phyloP scores from a whole-genome alignment of 2,888 invertebrate species.

The Dryococelus australis region DNA sequence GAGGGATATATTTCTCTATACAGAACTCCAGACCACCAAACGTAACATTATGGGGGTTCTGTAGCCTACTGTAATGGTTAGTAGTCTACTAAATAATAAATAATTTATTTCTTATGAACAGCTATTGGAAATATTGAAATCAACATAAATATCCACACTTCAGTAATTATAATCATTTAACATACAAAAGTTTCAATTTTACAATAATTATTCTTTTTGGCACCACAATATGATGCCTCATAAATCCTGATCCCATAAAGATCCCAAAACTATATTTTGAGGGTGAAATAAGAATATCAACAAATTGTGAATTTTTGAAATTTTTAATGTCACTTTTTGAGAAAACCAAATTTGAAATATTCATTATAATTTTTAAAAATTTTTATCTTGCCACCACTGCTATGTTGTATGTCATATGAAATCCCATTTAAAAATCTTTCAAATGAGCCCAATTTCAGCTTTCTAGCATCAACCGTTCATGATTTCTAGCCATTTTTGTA shows the following conservation, averaged over 20 bases:
- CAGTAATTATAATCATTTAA: not conserved
- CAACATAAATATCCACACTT: too few relatives aligned
- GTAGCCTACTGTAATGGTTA: too few relatives aligned
- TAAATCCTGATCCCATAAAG: not conserved
- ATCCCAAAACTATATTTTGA: not conserved
- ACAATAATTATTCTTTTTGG: too few relatives aligned
- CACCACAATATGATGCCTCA: not conserved
- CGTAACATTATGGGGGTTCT: too few relatives aligned
- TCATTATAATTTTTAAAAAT: not conserved
- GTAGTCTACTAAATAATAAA: too few relatives aligned
- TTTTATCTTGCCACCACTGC: not conserved
- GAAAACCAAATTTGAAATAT: not conserved
- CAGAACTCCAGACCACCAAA: not conserved
- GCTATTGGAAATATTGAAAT: too few relatives aligned
- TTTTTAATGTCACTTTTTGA: not conserved
- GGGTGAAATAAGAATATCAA: not conserved
- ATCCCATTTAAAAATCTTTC: not conserved
- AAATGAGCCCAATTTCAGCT: not conserved
- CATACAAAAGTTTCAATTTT: not conserved
- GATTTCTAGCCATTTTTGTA: not conserved
- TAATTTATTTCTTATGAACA: too few relatives aligned
- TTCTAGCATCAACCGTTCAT: not conserved
- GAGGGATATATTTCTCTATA: not conserved
- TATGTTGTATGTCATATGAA: not conserved
- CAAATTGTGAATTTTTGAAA: not conserved